Percentiles rank a stretch among this genome's conserved stretches.
phyloP scores from a whole-genome alignment of 2,888 invertebrate genomes.

The Mayetiola destructor region DNA sequence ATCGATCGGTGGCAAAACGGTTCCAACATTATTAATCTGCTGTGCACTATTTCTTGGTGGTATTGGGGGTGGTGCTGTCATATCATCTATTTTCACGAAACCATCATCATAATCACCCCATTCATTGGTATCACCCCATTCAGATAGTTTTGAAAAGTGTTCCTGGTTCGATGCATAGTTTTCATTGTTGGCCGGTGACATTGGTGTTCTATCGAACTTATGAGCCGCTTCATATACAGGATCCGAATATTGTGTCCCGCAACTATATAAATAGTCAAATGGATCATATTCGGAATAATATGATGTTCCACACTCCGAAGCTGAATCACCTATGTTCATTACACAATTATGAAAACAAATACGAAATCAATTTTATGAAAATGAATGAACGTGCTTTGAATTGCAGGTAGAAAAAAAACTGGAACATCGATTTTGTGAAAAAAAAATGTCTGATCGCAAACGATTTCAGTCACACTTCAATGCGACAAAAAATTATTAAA shows the following conservation, averaged over 20 bases:
- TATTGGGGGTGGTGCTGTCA: slow-evolving; percentile 35
- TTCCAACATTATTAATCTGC: not conserved
- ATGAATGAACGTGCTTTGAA: too few species aligned
- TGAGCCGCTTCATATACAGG: slow-evolving; percentile 55
- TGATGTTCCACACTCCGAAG: slow-evolving; percentile 45
- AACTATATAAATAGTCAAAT: slow-evolving; percentile 60
- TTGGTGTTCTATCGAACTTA: slow-evolving; percentile 40
- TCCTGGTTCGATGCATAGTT: slow-evolving; percentile 19
- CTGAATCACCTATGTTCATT: slow-evolving; percentile 34
- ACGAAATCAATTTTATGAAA: not conserved
- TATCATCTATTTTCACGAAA: not conserved
- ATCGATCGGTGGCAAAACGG: not conserved
- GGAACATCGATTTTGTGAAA: too few species aligned
- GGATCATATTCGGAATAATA: slow-evolving; percentile 65
- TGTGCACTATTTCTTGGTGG: slow-evolving; percentile 41
- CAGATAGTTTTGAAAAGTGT: too few species aligned
- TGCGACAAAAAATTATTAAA: too few species aligned
- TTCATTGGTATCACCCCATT: not conserved
- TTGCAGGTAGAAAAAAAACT: too few species aligned
- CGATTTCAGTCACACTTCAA: too few species aligned
- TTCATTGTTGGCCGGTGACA: slow-evolving; percentile 29
- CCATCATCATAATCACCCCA: not conserved
- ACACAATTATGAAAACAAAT: not conserved
- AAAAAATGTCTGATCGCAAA: too few species aligned
- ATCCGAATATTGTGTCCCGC: slow-evolving; percentile 49